These are phyloP conservation scores for Villa cingulata DNA, from an alignment of 2,888 invertebrate species.

Conservation along the genomic window DNA sequence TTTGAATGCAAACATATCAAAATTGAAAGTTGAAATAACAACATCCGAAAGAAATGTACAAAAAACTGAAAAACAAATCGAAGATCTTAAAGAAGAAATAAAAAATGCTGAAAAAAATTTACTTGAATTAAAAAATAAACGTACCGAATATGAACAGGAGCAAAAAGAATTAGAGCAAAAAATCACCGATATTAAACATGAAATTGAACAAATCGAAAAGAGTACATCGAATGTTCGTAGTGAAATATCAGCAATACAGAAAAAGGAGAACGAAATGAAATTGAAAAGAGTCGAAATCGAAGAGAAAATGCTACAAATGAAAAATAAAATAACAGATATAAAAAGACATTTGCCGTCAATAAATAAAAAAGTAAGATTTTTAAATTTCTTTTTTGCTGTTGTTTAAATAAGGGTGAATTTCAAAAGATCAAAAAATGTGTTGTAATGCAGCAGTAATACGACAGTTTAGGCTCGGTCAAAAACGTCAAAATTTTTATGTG, in stretches of 20 bases:
- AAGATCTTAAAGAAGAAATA: conserved; percentile 58
- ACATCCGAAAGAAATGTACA: conserved; percentile 55
- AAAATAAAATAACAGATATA: conserved; percentile 44
- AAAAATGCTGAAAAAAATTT: conserved; percentile 52
- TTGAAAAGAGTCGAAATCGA: conserved; percentile 60
- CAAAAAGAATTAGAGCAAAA: conserved; percentile 41
- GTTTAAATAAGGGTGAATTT: too few relatives aligned
- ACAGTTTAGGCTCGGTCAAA: too few relatives aligned
- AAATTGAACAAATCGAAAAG: conserved; percentile 43
- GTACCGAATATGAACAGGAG: conserved; percentile 44
- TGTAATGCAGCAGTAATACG: too few relatives aligned
- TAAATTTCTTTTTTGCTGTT: too few relatives aligned
- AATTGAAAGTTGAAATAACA: conserved; percentile 54
- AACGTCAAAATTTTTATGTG: too few relatives aligned
- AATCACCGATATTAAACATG: conserved; percentile 43
- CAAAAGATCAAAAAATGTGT: too few relatives aligned
- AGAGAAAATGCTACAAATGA: conserved; percentile 49
- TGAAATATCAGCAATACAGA: conserved; percentile 46
- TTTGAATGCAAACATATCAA: conserved; percentile 51
- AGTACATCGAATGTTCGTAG: conserved; percentile 47
- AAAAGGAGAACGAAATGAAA: conserved; percentile 53
- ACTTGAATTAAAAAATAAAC: conserved; percentile 42
- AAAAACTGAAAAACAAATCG: conserved; percentile 61
- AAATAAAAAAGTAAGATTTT: conserved; percentile 37
- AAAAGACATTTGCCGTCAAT: conserved; percentile 42